phyloP scores from a whole-genome alignment of 1,140 invertebrate species.

The Steinernema feltiae region DNA sequence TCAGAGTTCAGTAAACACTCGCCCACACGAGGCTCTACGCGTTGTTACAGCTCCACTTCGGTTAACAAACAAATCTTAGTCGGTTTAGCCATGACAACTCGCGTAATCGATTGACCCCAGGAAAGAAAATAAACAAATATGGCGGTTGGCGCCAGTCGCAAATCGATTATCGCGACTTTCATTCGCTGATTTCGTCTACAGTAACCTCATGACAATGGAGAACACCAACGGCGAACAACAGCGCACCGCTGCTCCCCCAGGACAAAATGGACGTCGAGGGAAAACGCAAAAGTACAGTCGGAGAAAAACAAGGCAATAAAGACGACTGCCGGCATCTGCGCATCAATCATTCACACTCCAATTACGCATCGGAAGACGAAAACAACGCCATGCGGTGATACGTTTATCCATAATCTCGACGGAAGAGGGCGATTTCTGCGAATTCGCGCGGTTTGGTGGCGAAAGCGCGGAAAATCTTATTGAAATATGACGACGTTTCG shows the following conservation, averaged over 20 bases:
- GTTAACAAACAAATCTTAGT: neutral
- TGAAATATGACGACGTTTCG: too few relatives aligned
- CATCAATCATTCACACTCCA: constrained; percentile 1
- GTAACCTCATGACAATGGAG: too few relatives aligned
- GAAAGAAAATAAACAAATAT: neutral
- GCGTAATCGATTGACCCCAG: constrained; percentile 6
- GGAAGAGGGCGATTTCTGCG: too few relatives aligned
- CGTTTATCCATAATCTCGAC: too few relatives aligned
- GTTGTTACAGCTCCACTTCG: neutral
- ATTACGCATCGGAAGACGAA: neutral
- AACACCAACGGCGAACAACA: too few relatives aligned
- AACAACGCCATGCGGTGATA: too few relatives aligned
- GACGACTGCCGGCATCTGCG: neutral
- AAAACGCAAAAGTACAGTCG: neutral
- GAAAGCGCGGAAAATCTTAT: too few relatives aligned
- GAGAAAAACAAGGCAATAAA: constrained; percentile 9
- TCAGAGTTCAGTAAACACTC: neutral
- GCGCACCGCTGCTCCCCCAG: too few relatives aligned
- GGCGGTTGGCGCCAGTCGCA: too few relatives aligned
- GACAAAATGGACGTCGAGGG: neutral
- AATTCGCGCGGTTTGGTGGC: too few relatives aligned
- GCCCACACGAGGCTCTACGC: neutral
- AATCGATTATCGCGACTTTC: too few relatives aligned
- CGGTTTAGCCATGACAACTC: neutral
- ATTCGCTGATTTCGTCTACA: too few relatives aligned